phyloP scores from a whole-genome alignment of 1,140 invertebrate species.

The Myzus persicae region DNA sequence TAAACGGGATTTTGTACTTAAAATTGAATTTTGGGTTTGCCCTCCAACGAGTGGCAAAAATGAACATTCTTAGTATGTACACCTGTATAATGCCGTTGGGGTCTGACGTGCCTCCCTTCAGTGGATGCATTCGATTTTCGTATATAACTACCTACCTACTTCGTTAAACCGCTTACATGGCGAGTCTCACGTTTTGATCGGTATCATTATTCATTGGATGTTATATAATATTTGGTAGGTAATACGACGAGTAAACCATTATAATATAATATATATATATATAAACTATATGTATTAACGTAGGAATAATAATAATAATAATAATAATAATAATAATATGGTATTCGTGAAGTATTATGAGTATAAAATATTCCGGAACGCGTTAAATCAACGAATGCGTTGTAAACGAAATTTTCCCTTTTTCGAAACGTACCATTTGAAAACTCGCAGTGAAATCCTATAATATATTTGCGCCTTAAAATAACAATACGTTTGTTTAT shows the following conservation, averaged over 20 bases:
- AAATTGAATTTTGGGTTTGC: not conserved
- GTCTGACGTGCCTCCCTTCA: not conserved
- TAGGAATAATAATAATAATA: not conserved
- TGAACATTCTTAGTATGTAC: not conserved
- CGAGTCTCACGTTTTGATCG: not conserved
- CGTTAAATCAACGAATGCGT: not conserved
- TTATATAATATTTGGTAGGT: not conserved
- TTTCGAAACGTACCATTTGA: not conserved
- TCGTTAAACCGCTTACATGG: not conserved
- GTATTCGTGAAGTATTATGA: not conserved
- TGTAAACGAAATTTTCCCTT: not conserved
- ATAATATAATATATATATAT: no score
- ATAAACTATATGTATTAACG: no score
- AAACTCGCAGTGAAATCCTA: not conserved
- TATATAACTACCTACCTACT: not conserved
- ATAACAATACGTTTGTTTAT: slow-evolving; percentile 13
- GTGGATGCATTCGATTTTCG: not conserved
- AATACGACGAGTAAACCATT: not conserved
- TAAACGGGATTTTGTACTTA: not conserved
- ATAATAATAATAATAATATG: not conserved
- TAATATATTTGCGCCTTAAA: not conserved
- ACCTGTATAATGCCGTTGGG: not conserved
- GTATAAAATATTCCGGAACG: not conserved
- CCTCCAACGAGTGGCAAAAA: not conserved
- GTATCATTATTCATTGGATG: slow-evolving; percentile 1